Percentiles rank a stretch among this genome's conserved stretches.
Conservation (phyloP, 2,113 vertebrate genomes). For the Scomber colias region DNA sequence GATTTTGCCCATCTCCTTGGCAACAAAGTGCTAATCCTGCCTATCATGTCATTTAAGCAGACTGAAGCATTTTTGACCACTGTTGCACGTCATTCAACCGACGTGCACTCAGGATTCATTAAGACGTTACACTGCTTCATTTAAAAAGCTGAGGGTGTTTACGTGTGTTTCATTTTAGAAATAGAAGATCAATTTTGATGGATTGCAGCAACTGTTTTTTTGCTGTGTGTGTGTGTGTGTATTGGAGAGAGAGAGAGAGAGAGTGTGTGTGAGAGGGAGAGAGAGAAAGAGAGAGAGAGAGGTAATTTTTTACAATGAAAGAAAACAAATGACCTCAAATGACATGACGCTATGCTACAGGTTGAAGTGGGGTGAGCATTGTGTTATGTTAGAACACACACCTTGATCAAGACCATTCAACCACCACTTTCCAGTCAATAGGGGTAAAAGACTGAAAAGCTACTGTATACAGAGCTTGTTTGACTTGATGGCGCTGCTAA, state of each 20-base stretch:
- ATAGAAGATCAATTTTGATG: conserved; percentile 32
- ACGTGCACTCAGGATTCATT: conserved; percentile 10
- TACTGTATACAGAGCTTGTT: background rate
- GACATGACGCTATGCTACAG: background rate
- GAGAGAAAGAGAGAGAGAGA: too few relatives aligned
- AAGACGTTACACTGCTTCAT: background rate
- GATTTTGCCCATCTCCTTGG: conserved; percentile 41
- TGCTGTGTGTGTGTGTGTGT: too few relatives aligned
- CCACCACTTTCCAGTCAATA: background rate
- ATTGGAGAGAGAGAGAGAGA: too few relatives aligned
- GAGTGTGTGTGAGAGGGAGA: too few relatives aligned
- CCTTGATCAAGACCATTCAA: too few relatives aligned
- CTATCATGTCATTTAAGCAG: conserved; percentile 7
- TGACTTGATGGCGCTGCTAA: background rate
- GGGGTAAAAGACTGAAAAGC: background rate
- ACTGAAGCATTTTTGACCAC: background rate
- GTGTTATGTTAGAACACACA: too few relatives aligned
- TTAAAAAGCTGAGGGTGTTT: conserved; percentile 1
- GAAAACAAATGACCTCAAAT: background rate
- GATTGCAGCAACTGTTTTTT: conserved; percentile 2
- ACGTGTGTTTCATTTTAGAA: conserved; percentile 22
- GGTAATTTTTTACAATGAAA: too few relatives aligned
- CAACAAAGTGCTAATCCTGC: conserved; percentile 29
- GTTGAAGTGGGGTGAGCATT: too few relatives aligned
- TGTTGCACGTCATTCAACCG: conserved; percentile 9